phyloP scores from a whole-genome alignment of 53 echinoderm and acorn worm species.

The Holothuria scabra region DNA sequence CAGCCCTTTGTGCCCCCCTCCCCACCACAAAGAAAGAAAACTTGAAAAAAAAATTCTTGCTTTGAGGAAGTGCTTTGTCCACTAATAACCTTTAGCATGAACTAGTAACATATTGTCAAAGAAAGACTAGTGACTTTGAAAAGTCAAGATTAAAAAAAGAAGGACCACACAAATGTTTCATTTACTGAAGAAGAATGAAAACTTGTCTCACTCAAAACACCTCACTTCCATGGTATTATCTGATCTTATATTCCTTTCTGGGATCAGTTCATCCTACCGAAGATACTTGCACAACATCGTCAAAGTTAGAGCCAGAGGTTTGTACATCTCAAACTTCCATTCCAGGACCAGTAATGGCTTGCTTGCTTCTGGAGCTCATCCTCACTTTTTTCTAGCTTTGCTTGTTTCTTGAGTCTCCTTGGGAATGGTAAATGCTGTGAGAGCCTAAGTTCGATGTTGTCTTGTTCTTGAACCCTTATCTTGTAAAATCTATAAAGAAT shows the following conservation, averaged over 20 bases:
- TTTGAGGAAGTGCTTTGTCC: neutral
- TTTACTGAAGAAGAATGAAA: no score
- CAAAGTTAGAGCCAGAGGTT: no score
- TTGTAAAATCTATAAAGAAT: conserved; percentile 69
- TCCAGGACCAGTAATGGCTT: no score
- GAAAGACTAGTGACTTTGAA: no score
- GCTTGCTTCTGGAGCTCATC: neutral
- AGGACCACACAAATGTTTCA: no score
- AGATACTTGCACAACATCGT: no score
- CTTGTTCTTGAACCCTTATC: conserved; percentile 81
- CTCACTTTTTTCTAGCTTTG: neutral
- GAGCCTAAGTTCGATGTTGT: conserved; percentile 80
- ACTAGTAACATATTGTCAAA: neutral
- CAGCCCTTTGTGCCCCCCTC: neutral
- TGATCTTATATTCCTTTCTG: no score
- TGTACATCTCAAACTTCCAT: no score
- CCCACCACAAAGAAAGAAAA: neutral
- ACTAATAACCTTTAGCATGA: neutral
- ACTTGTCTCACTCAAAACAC: no score
- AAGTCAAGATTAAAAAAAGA: no score
- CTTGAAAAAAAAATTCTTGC: neutral
- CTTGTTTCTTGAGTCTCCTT: neutral
- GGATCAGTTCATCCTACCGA: no score
- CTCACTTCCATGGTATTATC: no score
- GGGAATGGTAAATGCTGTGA: conserved; percentile 5